A percentile compares a stretch with the other conserved stretches of the same genome.
Conservation (phyloP, 37 sponge, comb jelly and placozoan species). For the Cliona cf. orientalis region DNA sequence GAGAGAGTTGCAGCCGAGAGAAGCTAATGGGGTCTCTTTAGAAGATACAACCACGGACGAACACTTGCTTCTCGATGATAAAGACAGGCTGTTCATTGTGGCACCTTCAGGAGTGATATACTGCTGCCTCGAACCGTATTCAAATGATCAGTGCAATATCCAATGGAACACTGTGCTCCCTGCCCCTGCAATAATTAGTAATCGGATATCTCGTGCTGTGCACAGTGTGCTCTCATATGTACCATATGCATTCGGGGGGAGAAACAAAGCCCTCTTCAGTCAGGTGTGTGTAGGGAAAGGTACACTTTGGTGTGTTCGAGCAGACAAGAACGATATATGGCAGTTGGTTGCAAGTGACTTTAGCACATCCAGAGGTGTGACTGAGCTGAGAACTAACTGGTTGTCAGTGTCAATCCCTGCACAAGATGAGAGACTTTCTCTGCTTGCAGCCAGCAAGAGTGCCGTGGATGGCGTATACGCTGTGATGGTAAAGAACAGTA, state of each 20-base stretch:
- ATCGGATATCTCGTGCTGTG: too few relatives aligned
- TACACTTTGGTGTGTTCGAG: slow-evolving; percentile 49
- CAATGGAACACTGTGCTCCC: too few relatives aligned
- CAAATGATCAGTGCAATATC: too few relatives aligned
- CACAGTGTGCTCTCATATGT: too few relatives aligned
- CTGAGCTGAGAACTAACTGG: slow-evolving; percentile 11
- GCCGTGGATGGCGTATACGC: background rate
- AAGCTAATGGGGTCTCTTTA: background rate
- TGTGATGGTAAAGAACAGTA: background rate
- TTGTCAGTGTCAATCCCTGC: background rate
- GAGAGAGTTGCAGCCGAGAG: too few relatives aligned
- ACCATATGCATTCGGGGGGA: too few relatives aligned
- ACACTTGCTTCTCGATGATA: background rate
- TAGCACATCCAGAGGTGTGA: background rate
- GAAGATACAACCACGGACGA: background rate
- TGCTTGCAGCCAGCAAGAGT: background rate
- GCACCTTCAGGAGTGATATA: slow-evolving; percentile 11
- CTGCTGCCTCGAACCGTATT: too few relatives aligned
- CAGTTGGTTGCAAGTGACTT: slow-evolving; percentile 36
- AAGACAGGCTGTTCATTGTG: slow-evolving; percentile 23
- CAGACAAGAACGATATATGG: slow-evolving; percentile 23
- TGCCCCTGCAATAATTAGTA: too few relatives aligned
- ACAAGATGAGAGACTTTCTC: background rate
- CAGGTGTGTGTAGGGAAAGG: slow-evolving; percentile 37
- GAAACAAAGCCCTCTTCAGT: background rate